Base-by-base conservation (phyloP, 2,888 invertebrate genomes). In the Perizoma flavofasciatum region DNA sequence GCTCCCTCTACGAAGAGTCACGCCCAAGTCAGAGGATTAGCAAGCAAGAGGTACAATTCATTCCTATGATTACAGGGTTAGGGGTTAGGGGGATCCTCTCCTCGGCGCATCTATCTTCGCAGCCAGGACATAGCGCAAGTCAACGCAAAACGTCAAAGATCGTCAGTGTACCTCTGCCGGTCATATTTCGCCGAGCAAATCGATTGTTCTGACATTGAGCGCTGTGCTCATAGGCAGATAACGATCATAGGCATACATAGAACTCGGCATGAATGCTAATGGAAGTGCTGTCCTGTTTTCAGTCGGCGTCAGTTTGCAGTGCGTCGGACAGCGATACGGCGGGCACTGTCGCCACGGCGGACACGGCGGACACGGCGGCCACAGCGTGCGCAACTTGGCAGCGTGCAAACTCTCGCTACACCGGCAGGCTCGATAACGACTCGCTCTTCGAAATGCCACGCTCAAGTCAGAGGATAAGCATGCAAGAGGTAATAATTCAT, bases 381-480 rank as follows among this genome's bases (percentile, higher is more conserved):
- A 4, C 37, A 0, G 67, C 79, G 0, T 69, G 66, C 5, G 70
- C 77, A 2, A 76, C 83, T n/a, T 85, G 85, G 79, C 77, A 87
- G 4, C 74, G 76, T 1, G 61, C 74, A 0, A 76, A 73, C 46
- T 60, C 73, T 5, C 77, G 70, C 0, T 85, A 72, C 72, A 63
- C 74, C 69, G 63, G 74, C 5, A 83, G 73, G 40, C 86, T 84
- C 11, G 94, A 95, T 66, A 93, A 93, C 48, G 94, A 94, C 0
- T 95, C 96, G 0, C 82, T 95, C 65, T 95, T 96, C 0, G 94
- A 94, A 0, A 95, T 95, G 55, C 95, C 96, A 0, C 93, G 93
- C 0, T 92, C 93, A 0, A 95, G 95, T 10, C 89, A 93, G 46
- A 68, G 77, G 46, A 82, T 79, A 47, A 70, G 64, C 41, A 49